These are phyloP conservation scores for Hemibagrus wyckioides DNA, from an alignment of 2,113 vertebrate genomes.

Conservation along the genomic window DNA sequence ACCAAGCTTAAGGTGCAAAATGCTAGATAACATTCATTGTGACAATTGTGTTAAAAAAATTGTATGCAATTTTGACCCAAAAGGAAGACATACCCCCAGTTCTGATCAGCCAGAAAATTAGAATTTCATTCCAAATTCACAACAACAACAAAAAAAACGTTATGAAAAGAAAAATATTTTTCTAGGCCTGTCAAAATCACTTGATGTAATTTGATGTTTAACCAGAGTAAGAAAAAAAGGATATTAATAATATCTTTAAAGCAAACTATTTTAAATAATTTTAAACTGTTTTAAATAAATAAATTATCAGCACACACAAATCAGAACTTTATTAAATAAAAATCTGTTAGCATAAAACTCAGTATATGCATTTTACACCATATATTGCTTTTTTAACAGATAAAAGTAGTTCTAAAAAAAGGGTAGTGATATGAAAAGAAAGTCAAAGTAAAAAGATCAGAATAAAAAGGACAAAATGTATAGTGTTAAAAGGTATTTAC, in stretches of 20 bases:
- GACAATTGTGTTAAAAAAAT: too few species aligned
- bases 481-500: background rate
- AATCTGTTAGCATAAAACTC: background rate
- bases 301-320: background rate
- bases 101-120: too few species aligned
- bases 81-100: too few species aligned
- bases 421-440: background rate
- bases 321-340: background rate
- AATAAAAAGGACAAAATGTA: background rate
- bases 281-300: background rate
- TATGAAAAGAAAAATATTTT: too few species aligned
- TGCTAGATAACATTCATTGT: too few species aligned
- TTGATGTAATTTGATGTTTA: background rate
- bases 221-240: background rate
- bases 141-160: too few species aligned
- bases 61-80: too few species aligned
- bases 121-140: too few species aligned
- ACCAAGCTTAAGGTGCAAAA: too few species aligned
- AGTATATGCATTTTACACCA: background rate
- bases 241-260: background rate
- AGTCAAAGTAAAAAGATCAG: background rate
- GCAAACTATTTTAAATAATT: background rate
- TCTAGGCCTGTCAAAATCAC: too few species aligned
- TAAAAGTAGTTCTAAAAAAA: background rate
- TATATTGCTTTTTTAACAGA: background rate